Conservation (phyloP, 2,797 vertebrate species). For the Pseudomugil tenellus region DNA sequence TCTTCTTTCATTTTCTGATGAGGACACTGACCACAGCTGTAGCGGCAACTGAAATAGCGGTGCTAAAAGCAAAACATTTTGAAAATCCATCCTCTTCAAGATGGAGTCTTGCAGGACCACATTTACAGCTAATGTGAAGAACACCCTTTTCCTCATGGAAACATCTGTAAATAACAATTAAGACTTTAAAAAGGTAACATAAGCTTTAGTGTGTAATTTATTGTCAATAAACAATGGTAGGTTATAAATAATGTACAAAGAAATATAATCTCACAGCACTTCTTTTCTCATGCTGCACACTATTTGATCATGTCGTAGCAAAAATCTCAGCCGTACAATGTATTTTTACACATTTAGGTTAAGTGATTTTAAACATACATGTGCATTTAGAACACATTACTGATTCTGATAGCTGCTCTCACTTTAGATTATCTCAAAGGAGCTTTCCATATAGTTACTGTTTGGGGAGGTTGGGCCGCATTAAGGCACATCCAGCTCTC, state of each 20-base stretch:
- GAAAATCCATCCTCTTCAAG: too few relatives aligned
- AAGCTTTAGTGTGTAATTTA: too few relatives aligned
- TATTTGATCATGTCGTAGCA: not conserved
- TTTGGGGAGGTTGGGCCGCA: not conserved
- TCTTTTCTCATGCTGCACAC: not conserved
- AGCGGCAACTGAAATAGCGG: too few relatives aligned
- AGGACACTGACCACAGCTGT: too few relatives aligned
- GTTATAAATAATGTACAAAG: not conserved
- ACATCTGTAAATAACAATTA: too few relatives aligned
- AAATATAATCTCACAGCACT: not conserved
- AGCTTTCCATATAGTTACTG: not conserved
- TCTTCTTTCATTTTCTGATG: too few relatives aligned
- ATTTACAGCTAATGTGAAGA: too few relatives aligned
- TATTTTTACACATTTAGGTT: not conserved
- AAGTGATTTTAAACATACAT: not conserved
- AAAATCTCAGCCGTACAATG: not conserved
- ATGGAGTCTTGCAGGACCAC: too few relatives aligned
- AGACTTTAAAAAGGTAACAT: too few relatives aligned
- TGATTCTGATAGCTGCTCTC: not conserved
- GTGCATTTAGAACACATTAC: not conserved
- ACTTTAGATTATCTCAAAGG: not conserved
- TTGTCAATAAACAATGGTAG: not conserved
- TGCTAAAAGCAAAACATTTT: too few relatives aligned
- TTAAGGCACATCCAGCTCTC: not conserved
- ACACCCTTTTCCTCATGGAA: too few relatives aligned